Conservation (phyloP, 2,113 vertebrate species). For the Amphiprion ocellaris region DNA sequence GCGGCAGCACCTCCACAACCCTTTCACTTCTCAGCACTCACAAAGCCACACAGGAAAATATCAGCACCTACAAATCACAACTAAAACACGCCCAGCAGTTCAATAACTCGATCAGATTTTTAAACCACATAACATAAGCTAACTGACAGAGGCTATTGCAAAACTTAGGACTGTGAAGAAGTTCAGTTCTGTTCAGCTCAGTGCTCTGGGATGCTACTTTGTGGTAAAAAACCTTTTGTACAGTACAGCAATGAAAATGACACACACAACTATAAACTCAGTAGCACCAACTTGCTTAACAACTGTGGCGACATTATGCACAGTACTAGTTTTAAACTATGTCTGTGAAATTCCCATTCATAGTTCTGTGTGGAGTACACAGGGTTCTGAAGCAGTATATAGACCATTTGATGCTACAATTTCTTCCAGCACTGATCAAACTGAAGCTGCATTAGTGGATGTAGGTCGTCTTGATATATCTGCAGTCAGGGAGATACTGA, state of each 20-base stretch:
- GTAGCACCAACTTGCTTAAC: conserved; percentile 18
- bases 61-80: conserved; percentile 35
- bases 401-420: neutral
- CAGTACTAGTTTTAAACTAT: conserved; percentile 14
- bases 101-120: conserved; percentile 13
- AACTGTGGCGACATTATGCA: neutral
- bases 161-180: neutral
- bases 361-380: neutral
- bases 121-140: conserved; percentile 4
- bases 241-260: conserved; percentile 8
- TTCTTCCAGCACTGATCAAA: neutral
- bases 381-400: neutral
- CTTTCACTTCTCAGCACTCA: conserved; percentile 43
- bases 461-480: neutral
- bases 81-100: conserved; percentile 12
- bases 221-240: conserved; percentile 4
- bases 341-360: neutral
- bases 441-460: neutral
- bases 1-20: conserved; percentile 26
- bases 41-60: conserved; percentile 53
- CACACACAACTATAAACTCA: conserved; percentile 7
- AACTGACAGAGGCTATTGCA: neutral
- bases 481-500: neutral
- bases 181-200: conserved; percentile 15
- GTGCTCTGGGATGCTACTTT: conserved; percentile 1